Evolutionary conservation across 2,888 invertebrate species (phyloP).

Genomic region (Bedellia somnulentella): DNA sequence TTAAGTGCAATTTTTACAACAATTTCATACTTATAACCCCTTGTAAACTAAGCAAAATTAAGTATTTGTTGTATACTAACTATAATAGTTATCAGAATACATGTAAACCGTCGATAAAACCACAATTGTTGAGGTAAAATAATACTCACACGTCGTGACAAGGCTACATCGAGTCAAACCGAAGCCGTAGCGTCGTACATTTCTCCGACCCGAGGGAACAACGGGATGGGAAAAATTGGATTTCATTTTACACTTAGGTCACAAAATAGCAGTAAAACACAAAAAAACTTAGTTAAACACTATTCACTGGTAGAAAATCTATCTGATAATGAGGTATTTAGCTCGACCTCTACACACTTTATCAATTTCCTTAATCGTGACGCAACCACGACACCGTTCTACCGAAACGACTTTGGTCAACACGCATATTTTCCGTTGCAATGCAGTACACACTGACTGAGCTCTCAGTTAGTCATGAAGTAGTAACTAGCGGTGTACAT

Average conservation of each 20-base stretch:
- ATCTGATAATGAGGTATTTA: conserved; percentile 51
- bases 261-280: conserved; percentile 25
- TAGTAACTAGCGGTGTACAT: conserved; percentile 61
- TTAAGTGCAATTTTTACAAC: conserved; percentile 17
- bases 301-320: background rate
- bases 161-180: conserved; percentile 53
- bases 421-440: conserved; percentile 63
- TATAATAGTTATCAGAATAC: background rate
- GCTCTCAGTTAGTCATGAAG: conserved; percentile 60
- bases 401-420: conserved; percentile 62
- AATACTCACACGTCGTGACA: conserved; percentile 49
- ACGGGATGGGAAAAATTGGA: conserved; percentile 38
- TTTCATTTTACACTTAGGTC: conserved; percentile 28
- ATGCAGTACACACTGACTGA: conserved; percentile 63
- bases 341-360: conserved; percentile 53
- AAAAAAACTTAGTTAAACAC: background rate
- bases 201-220: conserved; percentile 52
- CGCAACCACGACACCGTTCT: conserved; percentile 60
- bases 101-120: conserved; percentile 17
- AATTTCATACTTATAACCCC: background rate
- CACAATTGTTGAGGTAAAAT: conserved; percentile 19
- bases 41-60: too few species aligned
- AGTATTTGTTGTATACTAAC: too few species aligned
- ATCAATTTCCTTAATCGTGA: conserved; percentile 61
- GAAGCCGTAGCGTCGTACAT: conserved; percentile 48